Evolutionary conservation across 2,888 invertebrate genomes (phyloP).

Genomic region (Beris chalybata): DNA sequence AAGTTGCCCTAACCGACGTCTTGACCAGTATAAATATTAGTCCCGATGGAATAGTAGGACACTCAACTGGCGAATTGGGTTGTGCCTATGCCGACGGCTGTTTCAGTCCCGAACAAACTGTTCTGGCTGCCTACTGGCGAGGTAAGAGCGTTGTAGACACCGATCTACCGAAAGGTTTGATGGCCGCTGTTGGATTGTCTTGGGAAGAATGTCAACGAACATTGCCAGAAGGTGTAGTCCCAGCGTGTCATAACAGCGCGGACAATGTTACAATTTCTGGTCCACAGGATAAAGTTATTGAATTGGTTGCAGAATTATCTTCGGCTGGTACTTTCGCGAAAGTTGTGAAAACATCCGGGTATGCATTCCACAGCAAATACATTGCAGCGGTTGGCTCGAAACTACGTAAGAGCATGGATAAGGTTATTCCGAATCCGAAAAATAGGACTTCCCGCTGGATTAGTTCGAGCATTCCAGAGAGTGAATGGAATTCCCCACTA

Average conservation of each 20-base stretch:
- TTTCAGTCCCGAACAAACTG: conserved; percentile 90
- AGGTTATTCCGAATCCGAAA: conserved; percentile 79
- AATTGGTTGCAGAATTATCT: conserved; percentile 70
- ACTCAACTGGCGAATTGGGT: conserved; percentile 72
- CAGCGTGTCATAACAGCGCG: conserved; percentile 93
- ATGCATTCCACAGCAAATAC: conserved; percentile 94
- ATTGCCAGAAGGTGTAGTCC: conserved; percentile 76
- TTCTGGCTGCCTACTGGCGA: conserved; percentile 92
- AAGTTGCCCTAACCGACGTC: conserved; percentile 93
- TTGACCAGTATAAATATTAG: conserved; percentile 73
- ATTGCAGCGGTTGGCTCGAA: conserved; percentile 83
- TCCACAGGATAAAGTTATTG: conserved; percentile 68
- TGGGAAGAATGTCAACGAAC: conserved; percentile 79
- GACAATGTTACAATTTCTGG: conserved; percentile 96
- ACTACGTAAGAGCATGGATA: conserved; percentile 74
- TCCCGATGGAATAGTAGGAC: conserved; percentile 95
- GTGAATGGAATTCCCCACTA: conserved; percentile 75
- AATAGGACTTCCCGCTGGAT: conserved; percentile 84
- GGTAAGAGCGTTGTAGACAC: conserved; percentile 82
- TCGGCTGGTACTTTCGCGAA: conserved; percentile 81
- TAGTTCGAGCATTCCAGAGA: conserved; percentile 88
- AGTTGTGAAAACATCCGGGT: conserved; percentile 81
- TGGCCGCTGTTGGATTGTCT: conserved; percentile 90
- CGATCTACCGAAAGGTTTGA: conserved; percentile 72
- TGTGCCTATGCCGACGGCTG: conserved; percentile 97